A percentile compares a stretch with the other conserved stretches of the same genome.
Conservation (phyloP, 1,140 invertebrate genomes). For the Leucophenga varia region DNA sequence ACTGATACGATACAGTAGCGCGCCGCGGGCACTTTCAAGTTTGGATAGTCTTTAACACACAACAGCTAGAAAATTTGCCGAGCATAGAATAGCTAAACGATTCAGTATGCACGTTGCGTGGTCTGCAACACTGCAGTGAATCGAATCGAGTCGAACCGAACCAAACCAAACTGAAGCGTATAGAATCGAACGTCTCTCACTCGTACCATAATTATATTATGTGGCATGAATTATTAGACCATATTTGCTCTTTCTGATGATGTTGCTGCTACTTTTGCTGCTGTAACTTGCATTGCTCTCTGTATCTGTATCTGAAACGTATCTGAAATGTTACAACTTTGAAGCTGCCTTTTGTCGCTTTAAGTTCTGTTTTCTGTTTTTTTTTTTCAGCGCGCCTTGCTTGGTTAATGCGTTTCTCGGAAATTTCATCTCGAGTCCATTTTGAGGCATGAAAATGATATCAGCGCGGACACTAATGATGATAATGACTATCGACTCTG, state of each 20-base stretch:
- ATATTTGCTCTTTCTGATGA: constrained; percentile 40
- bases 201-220: constrained; percentile 55
- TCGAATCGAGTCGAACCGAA: too few species aligned
- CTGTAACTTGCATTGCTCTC: too few species aligned
- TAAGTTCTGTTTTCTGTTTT: too few species aligned
- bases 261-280: background rate
- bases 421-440: constrained; percentile 25
- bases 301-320: too few species aligned
- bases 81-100: too few species aligned
- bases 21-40: background rate
- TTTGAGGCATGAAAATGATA: constrained; percentile 49
- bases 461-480: constrained; percentile 45
- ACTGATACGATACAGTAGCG: background rate
- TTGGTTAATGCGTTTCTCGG: constrained; percentile 49
- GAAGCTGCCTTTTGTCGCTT: too few species aligned
- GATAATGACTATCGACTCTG: constrained; percentile 40
- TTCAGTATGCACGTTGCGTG: constrained; percentile 22
- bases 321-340: too few species aligned
- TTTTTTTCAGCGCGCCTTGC: background rate
- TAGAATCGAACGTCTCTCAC: constrained; percentile 13
- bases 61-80: too few species aligned
- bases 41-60: too few species aligned
- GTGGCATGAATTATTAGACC: constrained; percentile 56
- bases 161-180: too few species aligned
- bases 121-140: background rate